Evolutionary conservation across 2,888 invertebrate species (phyloP).

Genomic region (Andrena dorsata): DNA sequence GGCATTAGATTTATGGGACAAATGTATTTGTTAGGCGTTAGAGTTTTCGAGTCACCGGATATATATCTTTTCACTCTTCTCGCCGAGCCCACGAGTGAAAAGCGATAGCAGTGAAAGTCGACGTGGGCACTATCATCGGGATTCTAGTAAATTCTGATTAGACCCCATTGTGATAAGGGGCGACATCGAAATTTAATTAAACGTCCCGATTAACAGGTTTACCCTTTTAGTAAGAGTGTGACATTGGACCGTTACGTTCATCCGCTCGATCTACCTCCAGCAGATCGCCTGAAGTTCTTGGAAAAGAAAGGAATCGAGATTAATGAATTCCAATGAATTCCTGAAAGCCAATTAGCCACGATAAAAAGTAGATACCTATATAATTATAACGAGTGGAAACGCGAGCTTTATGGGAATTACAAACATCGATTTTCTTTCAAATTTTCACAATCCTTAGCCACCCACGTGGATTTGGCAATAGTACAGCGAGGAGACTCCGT

Average conservation of each 20-base stretch:
- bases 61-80: conserved; percentile 10
- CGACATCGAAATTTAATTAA: conserved; percentile 75
- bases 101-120: conserved; percentile 63
- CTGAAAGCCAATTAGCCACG: conserved; percentile 12
- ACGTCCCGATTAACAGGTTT: conserved; percentile 57
- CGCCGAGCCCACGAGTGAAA: conserved; percentile 13
- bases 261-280: conserved; percentile 25
- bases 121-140: conserved; percentile 45
- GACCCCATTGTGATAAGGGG: conserved; percentile 68
- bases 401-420: not conserved
- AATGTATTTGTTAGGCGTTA: not conserved
- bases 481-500: not conserved
- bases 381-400: not conserved
- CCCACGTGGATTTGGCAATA: not conserved
- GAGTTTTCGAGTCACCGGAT: conserved; percentile 15
- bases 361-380: not conserved
- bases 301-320: conserved; percentile 22
- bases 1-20: too few relatives aligned
- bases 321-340: conserved; percentile 45
- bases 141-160: conserved; percentile 52
- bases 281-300: conserved; percentile 33
- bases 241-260: conserved; percentile 59
- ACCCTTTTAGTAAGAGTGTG: conserved; percentile 56
- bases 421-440: not conserved
- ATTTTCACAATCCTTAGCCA: not conserved